A percentile compares a stretch with the other conserved stretches of the same genome.
Conservation (phyloP, 2,797 vertebrate species). For the Poecilia picta region DNA sequence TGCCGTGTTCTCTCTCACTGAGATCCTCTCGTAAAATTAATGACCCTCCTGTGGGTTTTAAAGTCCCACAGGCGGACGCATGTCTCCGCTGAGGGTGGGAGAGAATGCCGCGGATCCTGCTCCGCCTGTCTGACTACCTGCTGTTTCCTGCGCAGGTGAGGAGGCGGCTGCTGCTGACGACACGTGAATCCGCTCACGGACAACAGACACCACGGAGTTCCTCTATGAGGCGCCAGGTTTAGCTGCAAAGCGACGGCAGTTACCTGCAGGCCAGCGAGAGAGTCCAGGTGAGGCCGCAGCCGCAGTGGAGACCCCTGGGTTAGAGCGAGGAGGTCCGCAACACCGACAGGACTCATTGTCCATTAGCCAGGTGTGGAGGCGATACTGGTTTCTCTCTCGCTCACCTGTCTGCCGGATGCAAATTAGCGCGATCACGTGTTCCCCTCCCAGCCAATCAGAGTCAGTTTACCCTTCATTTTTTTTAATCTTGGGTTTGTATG, state of each 20-base stretch:
- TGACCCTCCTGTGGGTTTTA: slow-evolving; percentile 9
- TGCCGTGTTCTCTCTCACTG: no score
- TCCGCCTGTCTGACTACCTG: slow-evolving; percentile 54
- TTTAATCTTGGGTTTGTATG: neutral
- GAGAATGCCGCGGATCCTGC: slow-evolving; percentile 62
- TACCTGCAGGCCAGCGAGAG: slow-evolving; percentile 24
- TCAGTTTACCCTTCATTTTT: neutral
- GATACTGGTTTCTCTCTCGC: slow-evolving; percentile 2
- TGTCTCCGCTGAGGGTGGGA: neutral
- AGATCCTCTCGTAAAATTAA: neutral
- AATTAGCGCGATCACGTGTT: slow-evolving; percentile 52
- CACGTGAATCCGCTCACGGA: slow-evolving; percentile 10
- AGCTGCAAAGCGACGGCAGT: neutral
- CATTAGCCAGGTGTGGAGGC: neutral
- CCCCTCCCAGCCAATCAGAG: slow-evolving; percentile 52
- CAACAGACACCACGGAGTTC: neutral
- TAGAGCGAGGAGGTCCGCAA: neutral
- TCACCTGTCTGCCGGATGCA: slow-evolving; percentile 50
- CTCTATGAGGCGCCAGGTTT: neutral
- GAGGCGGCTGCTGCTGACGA: neutral
- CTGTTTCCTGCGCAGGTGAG: slow-evolving; percentile 14
- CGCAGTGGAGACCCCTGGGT: neutral
- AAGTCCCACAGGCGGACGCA: slow-evolving; percentile 8
- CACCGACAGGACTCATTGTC: slow-evolving; percentile 7
- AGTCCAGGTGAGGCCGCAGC: slow-evolving; percentile 12